These are phyloP conservation scores for Aporophyla nigra DNA, from an alignment of 2,888 invertebrate species.

Conservation along the genomic window DNA sequence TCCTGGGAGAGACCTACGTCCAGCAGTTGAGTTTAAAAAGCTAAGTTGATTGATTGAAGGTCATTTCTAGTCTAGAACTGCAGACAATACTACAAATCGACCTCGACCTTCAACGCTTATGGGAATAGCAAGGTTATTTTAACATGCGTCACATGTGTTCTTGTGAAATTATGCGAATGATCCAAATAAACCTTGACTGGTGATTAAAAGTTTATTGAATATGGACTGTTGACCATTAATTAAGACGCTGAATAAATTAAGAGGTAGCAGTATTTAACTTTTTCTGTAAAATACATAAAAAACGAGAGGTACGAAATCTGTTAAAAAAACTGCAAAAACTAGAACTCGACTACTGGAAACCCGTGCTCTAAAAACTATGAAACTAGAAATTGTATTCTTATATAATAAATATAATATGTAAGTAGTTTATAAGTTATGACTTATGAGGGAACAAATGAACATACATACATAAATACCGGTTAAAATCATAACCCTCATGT, in stretches of 20 bases:
- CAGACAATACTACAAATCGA: constrained; percentile 1
- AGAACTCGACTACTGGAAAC: no score
- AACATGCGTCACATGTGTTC: constrained; percentile 49
- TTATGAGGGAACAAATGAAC: no score
- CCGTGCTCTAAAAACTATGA: no score
- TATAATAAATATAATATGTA: no score
- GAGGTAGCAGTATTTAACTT: background rate
- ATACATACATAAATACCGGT: no score
- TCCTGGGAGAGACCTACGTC: background rate
- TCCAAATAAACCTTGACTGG: constrained; percentile 47
- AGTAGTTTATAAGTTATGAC: no score
- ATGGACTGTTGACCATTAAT: background rate
- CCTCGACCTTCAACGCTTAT: constrained; percentile 51
- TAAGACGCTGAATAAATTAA: constrained; percentile 8
- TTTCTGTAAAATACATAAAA: background rate
- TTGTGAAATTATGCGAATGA: constrained; percentile 55
- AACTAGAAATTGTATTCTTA: background rate
- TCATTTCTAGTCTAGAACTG: background rate
- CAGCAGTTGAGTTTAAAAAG: background rate
- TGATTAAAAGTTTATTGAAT: constrained; percentile 39
- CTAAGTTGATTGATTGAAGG: background rate
- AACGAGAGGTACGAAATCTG: background rate
- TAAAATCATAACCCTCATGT: no score
- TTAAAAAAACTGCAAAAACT: no score
- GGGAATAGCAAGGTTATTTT: constrained; percentile 44